Percentiles rank a stretch among this genome's conserved stretches.
Conservation (phyloP, 2,797 vertebrate genomes). For the Pteropus rufus region DNA sequence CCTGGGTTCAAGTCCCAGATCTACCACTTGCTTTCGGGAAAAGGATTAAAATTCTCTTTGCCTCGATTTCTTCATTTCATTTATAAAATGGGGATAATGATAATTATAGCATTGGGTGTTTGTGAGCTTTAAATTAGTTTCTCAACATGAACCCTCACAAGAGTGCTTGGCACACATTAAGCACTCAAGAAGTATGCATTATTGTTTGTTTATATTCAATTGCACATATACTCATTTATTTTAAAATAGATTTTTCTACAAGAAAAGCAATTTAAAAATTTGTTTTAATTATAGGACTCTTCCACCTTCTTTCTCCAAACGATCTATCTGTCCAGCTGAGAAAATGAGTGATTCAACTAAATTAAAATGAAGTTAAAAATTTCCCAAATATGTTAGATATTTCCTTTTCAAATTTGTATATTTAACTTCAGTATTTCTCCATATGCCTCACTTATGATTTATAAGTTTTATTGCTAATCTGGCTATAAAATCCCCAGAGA, state of each 20-base stretch:
- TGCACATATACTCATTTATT: neutral
- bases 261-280: conserved; percentile 33
- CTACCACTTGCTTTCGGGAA: neutral
- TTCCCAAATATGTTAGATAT: neutral
- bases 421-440: neutral
- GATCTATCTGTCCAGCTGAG: neutral
- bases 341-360: conserved; percentile 20
- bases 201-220: neutral
- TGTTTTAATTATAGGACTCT: neutral
- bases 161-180: neutral
- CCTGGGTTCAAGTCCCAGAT: neutral
- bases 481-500: conserved; percentile 1
- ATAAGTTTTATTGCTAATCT: neutral
- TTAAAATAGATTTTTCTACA: neutral
- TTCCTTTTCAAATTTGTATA: neutral
- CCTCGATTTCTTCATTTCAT: neutral
- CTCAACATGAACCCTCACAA: neutral
- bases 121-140: neutral
- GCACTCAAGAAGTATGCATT: neutral
- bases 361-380: neutral
- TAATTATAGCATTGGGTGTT: neutral
- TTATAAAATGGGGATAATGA: neutral
- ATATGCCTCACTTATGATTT: neutral
- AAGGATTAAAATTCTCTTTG: neutral
- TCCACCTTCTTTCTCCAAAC: neutral